Base-by-base conservation (phyloP, 2,113 vertebrate species). In the Ivindomyrus marchei region DNA sequence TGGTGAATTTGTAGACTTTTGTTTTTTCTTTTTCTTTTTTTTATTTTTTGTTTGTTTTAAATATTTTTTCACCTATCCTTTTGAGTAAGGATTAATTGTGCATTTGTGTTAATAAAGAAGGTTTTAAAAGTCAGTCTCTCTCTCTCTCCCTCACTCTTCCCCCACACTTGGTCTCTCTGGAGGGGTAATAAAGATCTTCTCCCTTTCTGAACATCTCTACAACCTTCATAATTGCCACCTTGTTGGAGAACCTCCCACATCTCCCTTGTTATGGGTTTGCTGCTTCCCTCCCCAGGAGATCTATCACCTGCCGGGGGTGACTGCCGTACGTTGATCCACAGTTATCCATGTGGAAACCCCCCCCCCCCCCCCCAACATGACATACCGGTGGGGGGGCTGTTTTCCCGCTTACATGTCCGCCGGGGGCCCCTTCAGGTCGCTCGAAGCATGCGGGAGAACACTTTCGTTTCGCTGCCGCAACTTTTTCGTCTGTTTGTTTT, bases 231-330 rank as follows among this genome's bases (percentile, higher is more conserved):
- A 89, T 83, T 49, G 45, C 36, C 11, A 62, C 24, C 46, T 85
- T 47, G 45, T 45, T 66, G 80, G 8, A 62, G 53, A 58, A 27
- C 52, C 17, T 31, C 52, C 50, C 45, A 53, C 36, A 45, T 66
- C 45, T 85, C 3, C 45, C 42, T 27, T 62, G 24, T 85, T 85
- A 89, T 8, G 52, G 89, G 8, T 47, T 62, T 85, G 39, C 24
- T 47, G 52, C 31, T 24, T 53, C n/a, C 45, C 27, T 56, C 52
- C 45, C 58, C 83, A 31, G 74, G 74, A 6, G 83, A 1, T 83
- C 46, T 85, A 45, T 90, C 83, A 52, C 39, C 77, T 62, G 80
- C 53, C 24, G 45, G 52, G 70, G 52, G 89, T 83, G n/a, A 49
- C 27, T 56, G 49, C 27, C 21, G 6, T 36, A 21, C 39, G 17